These are phyloP conservation scores for Megatriorchis doriae DNA, from an alignment of 2,113 vertebrate species.

Conservation along the genomic window DNA sequence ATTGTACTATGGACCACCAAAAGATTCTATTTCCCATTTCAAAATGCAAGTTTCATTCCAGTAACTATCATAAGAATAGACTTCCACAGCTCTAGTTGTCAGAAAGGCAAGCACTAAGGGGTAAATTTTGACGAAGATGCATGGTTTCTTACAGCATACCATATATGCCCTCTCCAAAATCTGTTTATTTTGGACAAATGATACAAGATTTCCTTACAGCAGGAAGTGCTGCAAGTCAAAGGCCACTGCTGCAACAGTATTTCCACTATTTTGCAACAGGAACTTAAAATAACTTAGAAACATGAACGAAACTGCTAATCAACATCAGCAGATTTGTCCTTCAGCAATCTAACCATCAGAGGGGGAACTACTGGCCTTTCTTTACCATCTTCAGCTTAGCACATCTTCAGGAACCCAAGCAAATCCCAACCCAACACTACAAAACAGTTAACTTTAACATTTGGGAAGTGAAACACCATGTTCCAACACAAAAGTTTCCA, in stretches of 20 bases:
- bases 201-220: not conserved
- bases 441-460: not conserved
- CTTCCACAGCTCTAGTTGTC: not conserved
- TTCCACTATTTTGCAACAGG: constrained; percentile 28
- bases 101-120: not conserved
- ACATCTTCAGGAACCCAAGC: not conserved
- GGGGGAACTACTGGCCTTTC: not conserved
- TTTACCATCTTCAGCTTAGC: not conserved
- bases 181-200: constrained; percentile 27
- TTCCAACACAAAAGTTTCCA: not conserved
- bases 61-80: not conserved
- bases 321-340: not conserved
- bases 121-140: not conserved
- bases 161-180: not conserved
- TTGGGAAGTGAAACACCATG: constrained; percentile 23
- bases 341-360: not conserved
- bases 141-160: not conserved
- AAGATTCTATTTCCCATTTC: not conserved
- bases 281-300: constrained; percentile 10
- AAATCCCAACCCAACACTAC: not conserved
- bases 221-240: constrained; percentile 36
- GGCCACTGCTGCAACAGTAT: constrained; percentile 35
- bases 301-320: not conserved
- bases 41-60: not conserved
- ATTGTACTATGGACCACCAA: not conserved